Evolutionary conservation across 2,113 vertebrate genomes (phyloP), one percentile per base, ranked within the genome.

Genomic region (Lucifuga dentata): DNA sequence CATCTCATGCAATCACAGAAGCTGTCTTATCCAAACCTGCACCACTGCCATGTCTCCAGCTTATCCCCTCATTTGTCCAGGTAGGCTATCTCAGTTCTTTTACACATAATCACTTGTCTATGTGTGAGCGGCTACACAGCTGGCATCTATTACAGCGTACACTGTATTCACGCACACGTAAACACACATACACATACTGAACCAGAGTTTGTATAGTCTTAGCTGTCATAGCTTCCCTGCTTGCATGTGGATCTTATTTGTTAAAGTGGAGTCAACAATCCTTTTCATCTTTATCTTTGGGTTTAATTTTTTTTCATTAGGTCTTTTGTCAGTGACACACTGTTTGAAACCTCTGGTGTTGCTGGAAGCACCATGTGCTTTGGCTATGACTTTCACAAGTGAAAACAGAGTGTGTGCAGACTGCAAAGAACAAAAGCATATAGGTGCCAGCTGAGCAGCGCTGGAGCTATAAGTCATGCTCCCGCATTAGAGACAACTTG

Each of bases 211-310:
- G 65, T 64, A 20, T 46, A 67, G 61, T 80, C 71, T 69, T 48
- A 76, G 61, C 83, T 88, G 81, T 83, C 65, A 62, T 70, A 68
- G 39, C 48, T 62, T 71, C 48, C 50, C 36, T 13, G 19, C 49
- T 20, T 66, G 43, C 81, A 84, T 33, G 41, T 84, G 85, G 81
- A 57, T 76, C 80, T 44, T 26, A 78, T 90, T 88, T 87, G 40
- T 51, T 57, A 64, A 78, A 48, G 36, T 21, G 39, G 61, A 60
- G 72, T 65, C 46, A 63, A 67, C 69, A 68, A 56, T 23, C 32
- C 63, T 62, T 83, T 86, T 81, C 58, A 80, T 78, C 67, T 78
- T 86, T 57, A 58, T 70, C 72, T 59, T 80, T 24, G 16, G 19
- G 13, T 68, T 70, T 51, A 11, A 36, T 71, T 67, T 67, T 67